Percentiles rank a stretch among this genome's conserved stretches.
phyloP scores from a whole-genome alignment of 1,140 invertebrate genomes.

The Drosophila nasuta region DNA sequence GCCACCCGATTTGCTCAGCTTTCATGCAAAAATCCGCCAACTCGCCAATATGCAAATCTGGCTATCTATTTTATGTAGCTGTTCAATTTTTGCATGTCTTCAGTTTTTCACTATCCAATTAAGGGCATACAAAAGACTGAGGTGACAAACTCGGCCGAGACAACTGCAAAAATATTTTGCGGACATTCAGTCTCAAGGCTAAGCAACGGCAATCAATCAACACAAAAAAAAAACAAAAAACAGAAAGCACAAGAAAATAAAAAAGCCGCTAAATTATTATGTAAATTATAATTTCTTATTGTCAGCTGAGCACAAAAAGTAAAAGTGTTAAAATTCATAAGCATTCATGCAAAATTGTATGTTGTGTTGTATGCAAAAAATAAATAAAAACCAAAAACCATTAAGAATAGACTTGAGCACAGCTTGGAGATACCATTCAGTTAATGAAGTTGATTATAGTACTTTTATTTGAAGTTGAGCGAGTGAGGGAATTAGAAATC shows the following conservation, averaged over 20 bases:
- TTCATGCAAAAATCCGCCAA: conserved; percentile 63
- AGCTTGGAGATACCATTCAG: conserved; percentile 25
- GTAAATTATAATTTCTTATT: conserved; percentile 73
- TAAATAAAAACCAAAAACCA: conserved; percentile 25
- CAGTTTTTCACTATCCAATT: conserved; percentile 65
- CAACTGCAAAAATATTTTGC: conserved; percentile 28
- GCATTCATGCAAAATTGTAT: conserved; percentile 31
- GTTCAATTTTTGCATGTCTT: conserved; percentile 55
- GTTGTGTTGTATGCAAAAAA: conserved; percentile 5
- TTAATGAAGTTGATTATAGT: background rate
- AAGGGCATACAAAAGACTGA: conserved; percentile 62
- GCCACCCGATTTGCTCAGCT: conserved; percentile 50
- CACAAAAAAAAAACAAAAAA: conserved; percentile 26
- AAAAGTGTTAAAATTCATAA: conserved; percentile 62
- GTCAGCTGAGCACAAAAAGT: conserved; percentile 40
- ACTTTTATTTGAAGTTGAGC: conserved; percentile 13
- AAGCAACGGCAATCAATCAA: conserved; percentile 61
- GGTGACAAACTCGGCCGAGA: conserved; percentile 59
- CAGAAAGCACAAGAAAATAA: background rate
- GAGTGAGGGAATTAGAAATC: too few relatives aligned
- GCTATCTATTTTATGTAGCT: conserved; percentile 51
- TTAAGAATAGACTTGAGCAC: conserved; percentile 46
- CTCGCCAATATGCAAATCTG: conserved; percentile 62
- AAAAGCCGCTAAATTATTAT: conserved; percentile 74
- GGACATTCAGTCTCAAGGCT: conserved; percentile 38